Conservation (phyloP, 2,797 vertebrate species). For the Euthynnus affinis region DNA sequence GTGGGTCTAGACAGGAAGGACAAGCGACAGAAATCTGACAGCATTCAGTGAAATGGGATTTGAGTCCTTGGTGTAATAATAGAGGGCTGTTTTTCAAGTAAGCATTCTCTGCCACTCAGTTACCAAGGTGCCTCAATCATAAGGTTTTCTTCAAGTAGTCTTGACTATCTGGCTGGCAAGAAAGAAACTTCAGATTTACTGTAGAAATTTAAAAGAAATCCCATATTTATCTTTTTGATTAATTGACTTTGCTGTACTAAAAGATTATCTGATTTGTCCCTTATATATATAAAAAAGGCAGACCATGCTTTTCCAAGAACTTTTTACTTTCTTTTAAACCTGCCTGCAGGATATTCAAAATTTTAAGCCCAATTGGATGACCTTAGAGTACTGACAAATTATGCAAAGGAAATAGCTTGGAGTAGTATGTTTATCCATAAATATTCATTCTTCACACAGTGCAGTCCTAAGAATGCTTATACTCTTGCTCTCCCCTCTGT, state of each 20-base stretch:
- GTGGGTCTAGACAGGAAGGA: slow-evolving; percentile 49
- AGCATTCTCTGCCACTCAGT: slow-evolving; percentile 38
- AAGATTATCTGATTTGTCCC: slow-evolving; percentile 16
- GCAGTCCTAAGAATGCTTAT: slow-evolving; percentile 34
- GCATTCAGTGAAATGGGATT: slow-evolving; percentile 61
- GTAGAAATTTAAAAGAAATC: not conserved
- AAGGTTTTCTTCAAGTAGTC: slow-evolving; percentile 31
- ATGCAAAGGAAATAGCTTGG: slow-evolving; percentile 61
- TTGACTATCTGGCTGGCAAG: not conserved
- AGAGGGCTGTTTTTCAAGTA: slow-evolving; percentile 45
- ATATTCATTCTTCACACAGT: slow-evolving; percentile 66
- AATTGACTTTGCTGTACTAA: slow-evolving; percentile 23
- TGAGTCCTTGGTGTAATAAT: slow-evolving; percentile 54
- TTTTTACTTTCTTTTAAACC: slow-evolving; percentile 53
- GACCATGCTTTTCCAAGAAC: slow-evolving; percentile 38
- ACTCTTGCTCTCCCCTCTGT: slow-evolving; percentile 33
- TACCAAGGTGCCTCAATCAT: slow-evolving; percentile 33
- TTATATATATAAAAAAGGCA: slow-evolving; percentile 5
- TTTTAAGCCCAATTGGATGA: slow-evolving; percentile 52
- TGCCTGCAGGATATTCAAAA: slow-evolving; percentile 40
- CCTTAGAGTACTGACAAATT: slow-evolving; percentile 64
- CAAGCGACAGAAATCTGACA: slow-evolving; percentile 52
- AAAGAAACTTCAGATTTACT: slow-evolving; percentile 24
- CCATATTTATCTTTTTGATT: slow-evolving; percentile 22
- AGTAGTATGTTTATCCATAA: slow-evolving; percentile 66